phyloP scores from a whole-genome alignment of 2,797 vertebrate species.

The Pogoniulus pusillus region DNA sequence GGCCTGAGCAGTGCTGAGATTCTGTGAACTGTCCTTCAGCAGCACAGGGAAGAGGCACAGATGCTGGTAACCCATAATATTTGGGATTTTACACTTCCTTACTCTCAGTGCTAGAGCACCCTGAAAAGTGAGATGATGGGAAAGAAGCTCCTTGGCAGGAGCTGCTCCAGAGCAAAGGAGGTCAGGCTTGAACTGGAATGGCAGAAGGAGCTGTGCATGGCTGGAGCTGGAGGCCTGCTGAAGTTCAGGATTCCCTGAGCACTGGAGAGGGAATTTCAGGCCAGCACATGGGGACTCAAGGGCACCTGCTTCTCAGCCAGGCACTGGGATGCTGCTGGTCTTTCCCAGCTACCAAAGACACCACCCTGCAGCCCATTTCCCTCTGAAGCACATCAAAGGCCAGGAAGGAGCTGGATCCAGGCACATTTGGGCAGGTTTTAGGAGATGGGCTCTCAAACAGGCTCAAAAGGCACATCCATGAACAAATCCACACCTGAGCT shows the following conservation, averaged over 20 bases:
- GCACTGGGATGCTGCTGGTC: not conserved
- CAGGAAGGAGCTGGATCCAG: not conserved
- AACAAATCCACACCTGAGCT: constrained; percentile 41
- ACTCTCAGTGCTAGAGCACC: not conserved
- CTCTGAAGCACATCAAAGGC: constrained; percentile 3
- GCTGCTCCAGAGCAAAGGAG: not conserved
- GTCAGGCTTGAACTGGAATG: not conserved
- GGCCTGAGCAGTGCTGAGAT: too few relatives aligned
- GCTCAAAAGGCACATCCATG: not conserved
- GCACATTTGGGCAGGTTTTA: constrained; percentile 25
- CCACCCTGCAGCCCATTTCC: not conserved
- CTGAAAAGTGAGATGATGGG: not conserved
- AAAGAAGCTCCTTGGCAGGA: not conserved
- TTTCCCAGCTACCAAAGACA: not conserved
- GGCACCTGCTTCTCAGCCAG: not conserved
- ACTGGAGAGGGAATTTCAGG: not conserved
- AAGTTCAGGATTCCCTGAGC: not conserved
- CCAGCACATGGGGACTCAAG: not conserved
- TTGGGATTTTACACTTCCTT: not conserved
- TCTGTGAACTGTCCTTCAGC: not conserved
- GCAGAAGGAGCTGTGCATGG: not conserved
- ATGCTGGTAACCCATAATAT: not conserved
- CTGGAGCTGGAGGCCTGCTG: not conserved
- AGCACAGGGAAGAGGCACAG: not conserved
- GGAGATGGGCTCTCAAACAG: not conserved